A percentile compares a stretch with the other conserved stretches of the same genome.
Conservation (phyloP, 2,888 invertebrate genomes). For the Bhutanitis thaidina region DNA sequence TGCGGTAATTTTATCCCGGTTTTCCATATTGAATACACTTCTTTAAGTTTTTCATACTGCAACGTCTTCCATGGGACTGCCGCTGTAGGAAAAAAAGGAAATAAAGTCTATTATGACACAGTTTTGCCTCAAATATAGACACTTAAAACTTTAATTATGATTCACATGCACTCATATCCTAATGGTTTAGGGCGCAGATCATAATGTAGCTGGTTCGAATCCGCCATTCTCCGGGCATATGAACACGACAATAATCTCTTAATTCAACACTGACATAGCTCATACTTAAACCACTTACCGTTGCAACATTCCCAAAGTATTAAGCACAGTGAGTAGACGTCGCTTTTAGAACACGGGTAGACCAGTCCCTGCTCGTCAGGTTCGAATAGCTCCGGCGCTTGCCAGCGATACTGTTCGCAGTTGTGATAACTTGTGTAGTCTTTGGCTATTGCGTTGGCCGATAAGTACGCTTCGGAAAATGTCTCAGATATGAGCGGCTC, state of each 20-base stretch:
- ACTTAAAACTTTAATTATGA: too few species aligned
- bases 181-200: too few species aligned
- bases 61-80: conserved; percentile 58
- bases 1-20: conserved; percentile 48
- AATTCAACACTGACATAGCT: too few species aligned
- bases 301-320: conserved; percentile 72
- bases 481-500: conserved; percentile 56
- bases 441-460: conserved; percentile 42
- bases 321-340: conserved; percentile 63
- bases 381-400: conserved; percentile 65
- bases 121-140: too few species aligned
- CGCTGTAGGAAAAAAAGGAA: conserved; percentile 34
- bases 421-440: conserved; percentile 41
- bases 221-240: too few species aligned
- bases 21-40: conserved; percentile 57
- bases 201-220: too few species aligned
- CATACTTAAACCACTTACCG: conserved; percentile 37
- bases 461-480: conserved; percentile 53
- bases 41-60: conserved; percentile 54
- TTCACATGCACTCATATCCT: too few species aligned
- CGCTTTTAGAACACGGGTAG: conserved; percentile 56
- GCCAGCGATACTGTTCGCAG: conserved; percentile 58
- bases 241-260: too few species aligned
- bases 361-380: conserved; percentile 53
- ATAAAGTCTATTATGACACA: too few species aligned